Base-by-base conservation (phyloP, 2,113 vertebrate genomes). In the Rana temporaria region DNA sequence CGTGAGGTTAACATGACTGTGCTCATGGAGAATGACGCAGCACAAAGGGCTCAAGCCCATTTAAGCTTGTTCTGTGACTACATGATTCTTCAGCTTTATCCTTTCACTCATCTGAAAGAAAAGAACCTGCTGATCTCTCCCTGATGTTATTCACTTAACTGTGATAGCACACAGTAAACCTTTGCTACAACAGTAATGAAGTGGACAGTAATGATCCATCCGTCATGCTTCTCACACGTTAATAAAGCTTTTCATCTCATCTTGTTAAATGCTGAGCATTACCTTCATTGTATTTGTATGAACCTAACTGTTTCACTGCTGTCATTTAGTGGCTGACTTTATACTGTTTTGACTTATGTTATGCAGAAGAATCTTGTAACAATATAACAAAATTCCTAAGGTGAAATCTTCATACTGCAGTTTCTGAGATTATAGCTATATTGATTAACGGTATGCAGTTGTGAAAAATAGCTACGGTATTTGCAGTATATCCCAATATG, bases 1-100 rank as follows among this genome's bases (percentile, higher is more conserved):
- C 38, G 77, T 79, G 77, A 79, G 77, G 77, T 79, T 79, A 79
- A 55, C 63, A 32, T 59, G 77, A 79, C 77, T 68, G 64, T 79
- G 34, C 30, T 59, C n/a, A 57, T 11, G 63, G 63, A 34, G 48
- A 56, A 42, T 79, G 77, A 79, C 77, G 77, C 77, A 32, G 53
- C 55, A n/a, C 66, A 48, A n/a, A 53, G 60, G 20, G 48, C 64
- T 78, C 48, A 55, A 30, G 63, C 18, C 63, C 64, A 79, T 68
- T 68, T 68, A 68, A 68, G 42, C 26, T 48, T 38, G 69, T 22
- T 26, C 42, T 55, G 19, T 26, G 22, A 30, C 72, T 66, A 19
- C 34, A 20, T 16, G 74, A 77, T 77, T 59, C 48, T 22, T 78
- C 53, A 68, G 4, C 63, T 6, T 19, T 16, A 68, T 32, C 63